Evolutionary conservation across 2,797 vertebrate species (phyloP), one percentile per base, ranked within the genome.

Genomic region (Muraenolepis orangiensis): DNA sequence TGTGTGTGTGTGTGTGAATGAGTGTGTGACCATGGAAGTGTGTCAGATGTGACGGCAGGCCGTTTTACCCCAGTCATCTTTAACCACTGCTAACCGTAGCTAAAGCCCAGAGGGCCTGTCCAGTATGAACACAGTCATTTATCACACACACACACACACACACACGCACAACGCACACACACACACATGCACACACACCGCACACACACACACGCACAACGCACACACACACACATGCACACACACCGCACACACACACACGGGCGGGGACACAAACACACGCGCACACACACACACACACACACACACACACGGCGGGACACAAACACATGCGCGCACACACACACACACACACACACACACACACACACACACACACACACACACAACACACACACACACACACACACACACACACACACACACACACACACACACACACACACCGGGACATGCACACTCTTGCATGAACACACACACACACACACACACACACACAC

Each of bases 11-110:
- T 26, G 57, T 28, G 57, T 64, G 57, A 23, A n/a, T 31, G 26
- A 14, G 73, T 51, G 40, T 69, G 64, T 11, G 23, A n/a, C 18
- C n/a, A 16, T 61, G 46, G 30, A 28, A 57, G 71, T 23, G 46
- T 72, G 71, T 31, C 11, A 26, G 12, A 83, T 85, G 84, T 88
- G 88, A 89, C 88, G 88, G 81, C 80, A 79, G 85, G 71, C 66
- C 72, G 87, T 89, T 90, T 89, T 88, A 90, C 82, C 84, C 79
- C 75, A 89, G 91, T 91, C 90, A 91, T 90, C 85, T 88, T 92
- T 90, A 92, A 92, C 88, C 84, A 89, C 85, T 86, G 88, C 88
- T 89, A 92, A 92, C 88, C 84, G 88, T 86, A 90, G 87, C 84
- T 83, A 88, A 89, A 87, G 76, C 88, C 90, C 88, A 68, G 73